These are phyloP conservation scores for Etheostoma cragini DNA, from an alignment of 2,113 vertebrate genomes.

Conservation along the genomic window DNA sequence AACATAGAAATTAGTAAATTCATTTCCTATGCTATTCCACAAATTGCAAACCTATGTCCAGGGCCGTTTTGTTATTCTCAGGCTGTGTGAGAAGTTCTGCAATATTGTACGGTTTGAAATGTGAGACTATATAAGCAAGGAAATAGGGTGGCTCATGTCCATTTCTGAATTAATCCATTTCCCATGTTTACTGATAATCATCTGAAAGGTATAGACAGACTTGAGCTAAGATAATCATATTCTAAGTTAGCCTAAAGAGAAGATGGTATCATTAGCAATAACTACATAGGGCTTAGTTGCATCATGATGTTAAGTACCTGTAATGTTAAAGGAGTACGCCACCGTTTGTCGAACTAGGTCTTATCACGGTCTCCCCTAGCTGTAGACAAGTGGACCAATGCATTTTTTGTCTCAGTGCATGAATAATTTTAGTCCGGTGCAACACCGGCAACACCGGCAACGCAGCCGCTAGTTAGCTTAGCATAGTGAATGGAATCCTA, in stretches of 20 bases:
- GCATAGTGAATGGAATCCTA: too few species aligned
- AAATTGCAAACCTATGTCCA: neutral
- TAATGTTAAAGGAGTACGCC: too few species aligned
- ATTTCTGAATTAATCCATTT: slow-evolving; percentile 39
- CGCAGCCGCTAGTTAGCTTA: too few species aligned
- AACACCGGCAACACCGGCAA: too few species aligned
- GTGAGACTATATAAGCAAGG: slow-evolving; percentile 23
- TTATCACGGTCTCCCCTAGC: too few species aligned
- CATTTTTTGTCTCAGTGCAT: too few species aligned
- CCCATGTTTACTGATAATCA: slow-evolving; percentile 37
- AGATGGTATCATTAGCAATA: neutral
- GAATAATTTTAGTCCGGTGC: too few species aligned
- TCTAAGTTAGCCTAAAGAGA: neutral
- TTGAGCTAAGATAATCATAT: neutral
- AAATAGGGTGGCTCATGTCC: slow-evolving; percentile 42
- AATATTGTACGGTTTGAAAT: neutral
- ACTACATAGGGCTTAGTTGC: neutral
- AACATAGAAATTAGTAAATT: slow-evolving; percentile 41
- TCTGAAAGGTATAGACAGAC: slow-evolving; percentile 26
- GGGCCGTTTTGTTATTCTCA: neutral
- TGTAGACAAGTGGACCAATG: too few species aligned
- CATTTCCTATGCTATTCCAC: slow-evolving; percentile 41
- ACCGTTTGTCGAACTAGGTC: too few species aligned
- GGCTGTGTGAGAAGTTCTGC: slow-evolving; percentile 19
- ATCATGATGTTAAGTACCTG: neutral